Conservation (phyloP, 2,797 vertebrate species). For the Atherinosoma microstoma region DNA sequence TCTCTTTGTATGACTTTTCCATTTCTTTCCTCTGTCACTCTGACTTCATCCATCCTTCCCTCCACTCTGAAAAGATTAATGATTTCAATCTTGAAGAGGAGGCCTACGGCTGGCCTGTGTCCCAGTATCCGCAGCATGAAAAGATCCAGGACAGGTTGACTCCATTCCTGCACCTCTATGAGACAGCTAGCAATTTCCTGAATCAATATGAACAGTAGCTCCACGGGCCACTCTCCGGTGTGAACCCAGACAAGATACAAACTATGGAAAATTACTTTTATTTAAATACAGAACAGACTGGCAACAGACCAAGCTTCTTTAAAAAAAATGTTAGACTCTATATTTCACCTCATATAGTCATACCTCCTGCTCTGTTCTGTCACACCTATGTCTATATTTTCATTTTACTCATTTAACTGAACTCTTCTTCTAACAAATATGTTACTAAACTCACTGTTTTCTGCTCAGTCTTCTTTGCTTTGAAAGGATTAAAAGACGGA, state of each 20-base stretch:
- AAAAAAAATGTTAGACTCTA: background rate
- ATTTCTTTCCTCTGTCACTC: background rate
- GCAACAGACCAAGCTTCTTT: background rate
- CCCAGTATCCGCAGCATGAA: constrained; percentile 88
- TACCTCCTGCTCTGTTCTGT: background rate
- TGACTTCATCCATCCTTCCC: background rate
- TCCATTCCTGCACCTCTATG: constrained; percentile 88
- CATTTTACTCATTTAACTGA: too few relatives aligned
- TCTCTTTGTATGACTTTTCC: background rate
- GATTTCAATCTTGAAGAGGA: constrained; percentile 90
- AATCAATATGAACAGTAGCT: constrained; percentile 83
- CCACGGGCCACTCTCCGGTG: constrained; percentile 82
- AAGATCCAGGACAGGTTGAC: constrained; percentile 84
- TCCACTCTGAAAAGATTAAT: constrained; percentile 81
- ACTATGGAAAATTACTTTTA: background rate
- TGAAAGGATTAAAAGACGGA: too few relatives aligned
- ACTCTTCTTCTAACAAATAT: too few relatives aligned
- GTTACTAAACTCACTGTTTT: too few relatives aligned
- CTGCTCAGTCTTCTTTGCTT: too few relatives aligned
- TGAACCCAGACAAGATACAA: constrained; percentile 85
- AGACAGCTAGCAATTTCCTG: constrained; percentile 84
- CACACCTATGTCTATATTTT: background rate
- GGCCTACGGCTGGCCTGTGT: constrained; percentile 85
- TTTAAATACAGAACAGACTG: background rate
- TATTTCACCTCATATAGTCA: background rate